Evolutionary conservation across 2,797 vertebrate species (phyloP), one percentile per base, ranked within the genome.

Genomic region (Florisuga fusca): DNA sequence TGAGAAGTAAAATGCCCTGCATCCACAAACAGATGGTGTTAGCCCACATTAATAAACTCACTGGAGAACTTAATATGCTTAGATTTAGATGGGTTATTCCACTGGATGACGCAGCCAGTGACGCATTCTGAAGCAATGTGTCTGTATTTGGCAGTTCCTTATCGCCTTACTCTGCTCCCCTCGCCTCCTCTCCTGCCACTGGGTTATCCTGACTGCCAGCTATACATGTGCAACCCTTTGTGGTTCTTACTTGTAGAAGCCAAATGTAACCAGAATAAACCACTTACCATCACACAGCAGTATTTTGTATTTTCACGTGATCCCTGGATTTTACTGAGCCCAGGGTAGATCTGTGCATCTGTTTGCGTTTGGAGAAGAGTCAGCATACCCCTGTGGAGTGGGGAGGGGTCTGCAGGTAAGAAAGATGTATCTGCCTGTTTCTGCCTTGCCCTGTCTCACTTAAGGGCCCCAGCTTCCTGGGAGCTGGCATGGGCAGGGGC

Each of bases 61-160:
- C 79, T 73, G 80, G 25, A 95, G 91, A 76, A 93, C 73, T 93
- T 96, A 96, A 95, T 95, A 95, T 96, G 95, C 91, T 96, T 95
- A 93, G 95, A 94, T 94, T 94, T 94, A 96, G 94, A 59, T 73
- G 46, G 91, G 94, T 95, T 96, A 88, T 95, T 95, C 88, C 59
- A 50, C 51, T 11, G 80, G 83, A 93, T 94, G 91, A 94, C 31
- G 36, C 80, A 91, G 85, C 45, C 5, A 2, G 20, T 96, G 95
- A 96, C 38, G 55, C 85, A 96, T n/a, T 71, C 83, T 87, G 83
- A 91, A 93, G 85, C 59, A 81, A 79, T 5, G 3, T 45, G 51
- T 86, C 73, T 95, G 69, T 53, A 91, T 94, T 86, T 81, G 88
- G 83, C 88, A 75, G 59, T 14, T 93, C 74, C 88, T 93, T 68